Evolutionary conservation across 2,888 invertebrate species (phyloP).

Genomic region (Electrophaes corylata): DNA sequence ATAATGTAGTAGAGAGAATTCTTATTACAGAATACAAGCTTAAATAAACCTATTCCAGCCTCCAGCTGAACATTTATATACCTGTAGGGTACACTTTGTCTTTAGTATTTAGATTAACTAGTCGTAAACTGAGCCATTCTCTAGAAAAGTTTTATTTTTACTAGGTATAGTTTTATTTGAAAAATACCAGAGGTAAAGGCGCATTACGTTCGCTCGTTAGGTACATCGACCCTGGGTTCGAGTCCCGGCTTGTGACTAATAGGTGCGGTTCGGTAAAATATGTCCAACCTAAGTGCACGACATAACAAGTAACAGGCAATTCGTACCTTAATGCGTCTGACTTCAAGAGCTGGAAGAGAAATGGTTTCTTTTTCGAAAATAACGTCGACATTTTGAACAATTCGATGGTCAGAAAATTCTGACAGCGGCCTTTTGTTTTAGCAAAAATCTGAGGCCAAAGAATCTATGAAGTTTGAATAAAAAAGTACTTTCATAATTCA

Average conservation of each 20-base stretch:
- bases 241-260: conserved; percentile 61
- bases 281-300: conserved; percentile 57
- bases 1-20: neutral
- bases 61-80: conserved; percentile 4
- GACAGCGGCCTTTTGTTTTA: neutral
- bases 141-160: conserved; percentile 53
- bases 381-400: conserved; percentile 3
- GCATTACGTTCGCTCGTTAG: conserved; percentile 67
- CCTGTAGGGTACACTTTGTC: conserved; percentile 3
- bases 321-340: conserved; percentile 46
- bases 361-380: conserved; percentile 21
- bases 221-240: conserved; percentile 57
- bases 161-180: conserved; percentile 62
- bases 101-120: conserved; percentile 11
- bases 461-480: neutral
- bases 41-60: neutral
- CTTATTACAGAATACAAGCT: neutral
- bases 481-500: neutral
- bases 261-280: conserved; percentile 60
- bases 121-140: conserved; percentile 13
- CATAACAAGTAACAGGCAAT: conserved; percentile 53
- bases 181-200: conserved; percentile 66
- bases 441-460: neutral
- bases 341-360: conserved; percentile 29
- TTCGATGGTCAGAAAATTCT: neutral